Evolutionary conservation across 2,113 vertebrate genomes (phyloP).

Genomic region (Mesembrinibis cayennensis): DNA sequence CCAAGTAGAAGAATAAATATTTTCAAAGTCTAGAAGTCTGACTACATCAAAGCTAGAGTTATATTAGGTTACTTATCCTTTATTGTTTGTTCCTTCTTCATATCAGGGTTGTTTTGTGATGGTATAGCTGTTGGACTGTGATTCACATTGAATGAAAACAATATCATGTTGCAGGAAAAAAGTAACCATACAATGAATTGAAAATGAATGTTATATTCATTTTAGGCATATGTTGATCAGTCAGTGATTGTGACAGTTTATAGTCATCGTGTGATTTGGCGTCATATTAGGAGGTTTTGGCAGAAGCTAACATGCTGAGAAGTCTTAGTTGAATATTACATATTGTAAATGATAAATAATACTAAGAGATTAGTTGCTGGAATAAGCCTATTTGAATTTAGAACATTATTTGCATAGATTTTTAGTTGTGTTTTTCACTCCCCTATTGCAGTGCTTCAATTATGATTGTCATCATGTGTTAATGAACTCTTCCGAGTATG

Average conservation of each 20-base stretch:
- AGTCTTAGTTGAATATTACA: background rate
- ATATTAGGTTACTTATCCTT: background rate
- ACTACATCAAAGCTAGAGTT: background rate
- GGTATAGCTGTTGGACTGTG: background rate
- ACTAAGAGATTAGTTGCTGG: background rate
- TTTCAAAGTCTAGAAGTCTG: background rate
- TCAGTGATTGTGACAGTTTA: background rate
- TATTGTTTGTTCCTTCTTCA: background rate
- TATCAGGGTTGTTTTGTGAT: background rate
- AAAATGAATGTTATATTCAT: background rate
- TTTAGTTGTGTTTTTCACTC: background rate
- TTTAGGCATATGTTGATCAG: background rate
- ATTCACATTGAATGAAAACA: background rate
- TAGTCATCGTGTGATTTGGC: background rate
- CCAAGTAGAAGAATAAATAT: background rate
- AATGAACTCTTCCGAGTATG: background rate
- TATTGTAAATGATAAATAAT: background rate
- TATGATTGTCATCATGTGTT: background rate
- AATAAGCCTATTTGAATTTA: background rate
- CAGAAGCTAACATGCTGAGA: background rate
- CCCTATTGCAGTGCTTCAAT: fast-evolving
- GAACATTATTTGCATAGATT: background rate
- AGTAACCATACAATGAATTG: background rate
- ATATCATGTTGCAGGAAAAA: background rate
- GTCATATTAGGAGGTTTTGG: background rate